Conservation (phyloP, 2,888 invertebrate species). For the Deroplatys truncata region DNA sequence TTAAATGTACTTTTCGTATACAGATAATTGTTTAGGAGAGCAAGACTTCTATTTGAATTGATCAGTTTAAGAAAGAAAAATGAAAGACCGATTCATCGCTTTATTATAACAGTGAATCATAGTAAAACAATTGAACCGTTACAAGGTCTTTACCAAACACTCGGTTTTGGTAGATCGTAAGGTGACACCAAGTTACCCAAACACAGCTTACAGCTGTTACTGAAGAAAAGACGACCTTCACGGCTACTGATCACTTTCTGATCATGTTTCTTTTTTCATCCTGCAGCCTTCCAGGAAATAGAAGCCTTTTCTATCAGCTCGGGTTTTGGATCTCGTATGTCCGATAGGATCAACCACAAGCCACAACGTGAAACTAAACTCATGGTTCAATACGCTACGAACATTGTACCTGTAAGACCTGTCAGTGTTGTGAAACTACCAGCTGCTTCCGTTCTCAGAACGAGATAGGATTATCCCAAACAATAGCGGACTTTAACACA, state of each 20-base stretch:
- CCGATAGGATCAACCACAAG: not conserved
- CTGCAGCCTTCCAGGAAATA: not conserved
- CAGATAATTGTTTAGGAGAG: too few species aligned
- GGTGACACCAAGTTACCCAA: not conserved
- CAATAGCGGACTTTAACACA: too few species aligned
- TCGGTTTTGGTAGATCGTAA: too few species aligned
- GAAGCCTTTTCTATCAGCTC: not conserved
- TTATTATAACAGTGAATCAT: too few species aligned
- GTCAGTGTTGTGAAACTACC: not conserved
- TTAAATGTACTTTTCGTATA: too few species aligned
- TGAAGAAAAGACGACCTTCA: not conserved
- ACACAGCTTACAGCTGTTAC: not conserved
- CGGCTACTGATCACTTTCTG: not conserved
- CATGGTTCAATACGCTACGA: not conserved
- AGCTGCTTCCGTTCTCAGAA: not conserved
- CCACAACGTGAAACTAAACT: not conserved
- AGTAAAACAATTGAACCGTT: too few species aligned
- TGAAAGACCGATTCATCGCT: too few species aligned
- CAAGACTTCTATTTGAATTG: too few species aligned
- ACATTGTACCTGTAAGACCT: not conserved
- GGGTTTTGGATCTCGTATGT: not conserved
- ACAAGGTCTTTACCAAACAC: too few species aligned
- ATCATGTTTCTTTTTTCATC: not conserved
- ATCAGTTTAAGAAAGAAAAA: too few species aligned
- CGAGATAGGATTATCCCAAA: too few species aligned